Evolutionary conservation across 2,113 vertebrate species (phyloP).

Genomic region (Chaenogobius annularis): DNA sequence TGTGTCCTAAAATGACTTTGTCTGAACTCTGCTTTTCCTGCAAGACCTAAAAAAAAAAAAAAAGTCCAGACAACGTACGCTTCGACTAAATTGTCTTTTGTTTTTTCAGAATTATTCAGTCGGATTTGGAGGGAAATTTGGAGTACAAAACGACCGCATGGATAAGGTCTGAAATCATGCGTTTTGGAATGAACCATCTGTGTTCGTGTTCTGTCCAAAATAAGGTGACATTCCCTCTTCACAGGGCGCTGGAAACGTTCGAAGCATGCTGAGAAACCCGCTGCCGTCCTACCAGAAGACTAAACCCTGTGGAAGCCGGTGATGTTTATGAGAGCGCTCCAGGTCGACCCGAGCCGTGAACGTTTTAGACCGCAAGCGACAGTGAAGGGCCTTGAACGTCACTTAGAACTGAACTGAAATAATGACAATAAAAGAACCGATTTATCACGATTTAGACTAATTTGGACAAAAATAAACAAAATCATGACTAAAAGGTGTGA

Average conservation of each 20-base stretch:
- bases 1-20: background rate
- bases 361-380: no score
- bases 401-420: no score
- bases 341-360: no score
- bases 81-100: background rate
- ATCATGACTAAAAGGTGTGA: no score
- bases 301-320: conserved; percentile 90
- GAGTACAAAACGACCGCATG: conserved; percentile 94
- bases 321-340: background rate
- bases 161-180: conserved; percentile 82
- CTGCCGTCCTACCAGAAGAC: conserved; percentile 89
- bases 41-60: background rate
- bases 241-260: conserved; percentile 89
- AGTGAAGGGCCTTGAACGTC: no score
- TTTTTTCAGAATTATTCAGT: conserved; percentile 87
- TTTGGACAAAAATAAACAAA: no score
- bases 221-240: background rate
- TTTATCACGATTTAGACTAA: no score
- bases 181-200: background rate
- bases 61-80: background rate
- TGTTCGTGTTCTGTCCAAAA: background rate
- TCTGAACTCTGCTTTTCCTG: background rate
- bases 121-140: conserved; percentile 95
- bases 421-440: no score
- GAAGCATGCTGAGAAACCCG: conserved; percentile 86